Base-by-base conservation (phyloP, 2,888 invertebrate genomes). In the Enchytraeus crypticus region DNA sequence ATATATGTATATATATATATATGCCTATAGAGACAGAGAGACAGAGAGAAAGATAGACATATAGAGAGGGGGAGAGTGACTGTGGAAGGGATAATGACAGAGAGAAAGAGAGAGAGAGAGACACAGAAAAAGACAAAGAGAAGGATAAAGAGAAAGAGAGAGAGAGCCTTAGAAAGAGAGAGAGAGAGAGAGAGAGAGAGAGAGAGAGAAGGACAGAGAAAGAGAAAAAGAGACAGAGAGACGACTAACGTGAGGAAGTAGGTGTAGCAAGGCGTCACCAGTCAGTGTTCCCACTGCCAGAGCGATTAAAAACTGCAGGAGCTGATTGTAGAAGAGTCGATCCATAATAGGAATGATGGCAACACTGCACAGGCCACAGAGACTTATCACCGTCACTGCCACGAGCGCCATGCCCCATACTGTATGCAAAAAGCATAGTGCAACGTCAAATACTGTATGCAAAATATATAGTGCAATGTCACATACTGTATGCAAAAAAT, bases 241-340 rank as follows among this genome's bases (percentile, higher is more conserved):
- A n/a, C n/a, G 32, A 63, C 66, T 64, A 51, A 73, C 72, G 56
- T 70, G 70, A 21, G 92, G 92, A 78, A 92, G 82, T 45, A 92
- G 83, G 82, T 93, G 92, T 64, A 92, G 80, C 38, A 92, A 80
- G 0, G 92, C 92, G 80, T 92, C 92, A 0, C 92, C 92, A 55
- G 88, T 87, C 61, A 91, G 81, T 0, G 90, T 89, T 0, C 91
- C 92, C 45, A 92, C 88, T 18, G 92, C 92, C 67, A 92, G 81
- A 0, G 92, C 91, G 2, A 92, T 90, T 66, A 92, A 81, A 78
- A 90, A 91, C 76, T 92, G 92, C 57, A 92, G 81, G 29, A 92
- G 79, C 66, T 89, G 87, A 70, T 90, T 87, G 76, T 92, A 92
- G 75, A 88, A 89, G 87, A 73, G 88, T 51, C 66, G 70, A 23